Base-by-base conservation (phyloP, 1,140 invertebrate species). In the Bombus picipes region DNA sequence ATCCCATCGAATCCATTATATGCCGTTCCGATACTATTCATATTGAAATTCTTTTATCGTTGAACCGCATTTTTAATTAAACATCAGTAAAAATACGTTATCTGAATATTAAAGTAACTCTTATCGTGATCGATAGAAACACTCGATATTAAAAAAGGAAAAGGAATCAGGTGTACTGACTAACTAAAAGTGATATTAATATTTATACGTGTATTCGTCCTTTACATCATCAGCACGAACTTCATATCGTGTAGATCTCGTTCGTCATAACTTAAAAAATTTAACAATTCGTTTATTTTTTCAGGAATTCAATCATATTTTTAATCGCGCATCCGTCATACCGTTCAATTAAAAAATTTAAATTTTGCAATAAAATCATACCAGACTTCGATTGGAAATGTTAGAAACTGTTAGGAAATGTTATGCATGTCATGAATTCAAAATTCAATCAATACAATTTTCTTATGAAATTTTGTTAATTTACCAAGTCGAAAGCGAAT, bases 51-150 rank as follows among this genome's bases (percentile, higher is more conserved):
- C 37, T 39, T 71, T 28, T 12, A 39, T 39, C 34, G 37, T 71
- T 39, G 37, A 13, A 39, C 37, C 68, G 25, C 68, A 12, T 71
- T 39, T 71, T 71, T 71, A 71, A 71, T 71, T 71, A 71, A 71
- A 71, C 37, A 71, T 25, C 37, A 39, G 37, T 39, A 22, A 28
- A 28, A 71, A 71, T 71, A 62, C 28, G 37, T 9, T 71, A 12
- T 13, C 22, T 2, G 68, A 28, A 39, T 39, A 71, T 71, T 25
- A 39, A 71, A 71, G 25, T 39, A 39, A 71, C 5, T 18, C 25
- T 39, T 28, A 28, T 71, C 22, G 68, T 22, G 28, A 39, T 66
- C 65, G 65, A 68, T 9, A 10, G 32, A 34, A 68, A 22, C 34
- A 71, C 39, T 39, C 25, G 10, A 71, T 39, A 39, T 37, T 10